These are phyloP conservation scores for Jacana jacana DNA, from an alignment of 2,113 vertebrate genomes.

Conservation along the genomic window DNA sequence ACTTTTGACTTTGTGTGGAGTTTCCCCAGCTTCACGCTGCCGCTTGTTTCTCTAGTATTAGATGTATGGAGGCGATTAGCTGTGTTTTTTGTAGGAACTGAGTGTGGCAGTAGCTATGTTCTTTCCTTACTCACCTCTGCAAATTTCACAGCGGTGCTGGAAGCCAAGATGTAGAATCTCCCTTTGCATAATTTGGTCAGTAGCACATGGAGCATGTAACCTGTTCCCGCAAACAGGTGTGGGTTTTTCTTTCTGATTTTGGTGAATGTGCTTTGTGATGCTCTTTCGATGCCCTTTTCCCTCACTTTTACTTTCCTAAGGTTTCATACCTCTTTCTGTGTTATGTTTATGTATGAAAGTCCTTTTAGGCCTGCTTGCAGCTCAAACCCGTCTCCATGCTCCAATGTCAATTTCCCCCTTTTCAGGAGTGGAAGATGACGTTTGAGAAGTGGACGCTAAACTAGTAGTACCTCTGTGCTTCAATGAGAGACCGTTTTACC, in stretches of 20 bases:
- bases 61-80: background rate
- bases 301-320: background rate
- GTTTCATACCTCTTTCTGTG: background rate
- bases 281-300: background rate
- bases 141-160: background rate
- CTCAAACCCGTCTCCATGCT: background rate
- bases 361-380: background rate
- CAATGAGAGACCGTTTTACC: background rate
- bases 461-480: background rate
- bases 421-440: background rate
- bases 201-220: background rate
- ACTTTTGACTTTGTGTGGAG: background rate
- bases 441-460: background rate
- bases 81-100: background rate
- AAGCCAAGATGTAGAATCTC: background rate
- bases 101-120: background rate
- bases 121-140: background rate
- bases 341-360: background rate
- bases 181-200: background rate
- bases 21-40: background rate
- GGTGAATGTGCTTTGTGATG: background rate
- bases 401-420: background rate
- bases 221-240: background rate
- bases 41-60: background rate
- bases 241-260: background rate